Percentiles rank a stretch among this genome's conserved stretches.
These are phyloP conservation scores for Drosophila barbarae DNA, from an alignment of 2,888 invertebrate genomes.

Conservation along the genomic window DNA sequence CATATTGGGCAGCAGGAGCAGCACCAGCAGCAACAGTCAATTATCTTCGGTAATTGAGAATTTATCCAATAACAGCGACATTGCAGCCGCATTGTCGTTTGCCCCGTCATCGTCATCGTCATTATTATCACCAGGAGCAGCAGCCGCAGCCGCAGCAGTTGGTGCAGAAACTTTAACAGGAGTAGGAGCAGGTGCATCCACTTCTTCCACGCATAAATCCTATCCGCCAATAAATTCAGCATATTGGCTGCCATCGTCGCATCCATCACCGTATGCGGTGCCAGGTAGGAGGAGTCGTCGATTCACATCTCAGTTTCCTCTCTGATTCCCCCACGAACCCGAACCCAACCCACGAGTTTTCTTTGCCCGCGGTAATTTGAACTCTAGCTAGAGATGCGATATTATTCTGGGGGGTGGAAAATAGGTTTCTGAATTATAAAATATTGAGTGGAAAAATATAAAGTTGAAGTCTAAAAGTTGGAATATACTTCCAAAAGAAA, in stretches of 20 bases:
- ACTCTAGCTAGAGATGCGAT: constrained; percentile 1
- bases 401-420: background rate
- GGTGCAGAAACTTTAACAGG: constrained; percentile 32
- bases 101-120: constrained; percentile 58
- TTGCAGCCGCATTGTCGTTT: constrained; percentile 65
- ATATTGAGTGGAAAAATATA: too few relatives aligned
- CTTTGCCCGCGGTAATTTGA: background rate
- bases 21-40: constrained; percentile 69
- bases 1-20: constrained; percentile 11
- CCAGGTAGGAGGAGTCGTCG: constrained; percentile 84
- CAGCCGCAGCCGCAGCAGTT: constrained; percentile 30
- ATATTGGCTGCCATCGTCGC: constrained; percentile 90
- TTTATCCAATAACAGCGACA: constrained; percentile 77
- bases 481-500: too few relatives aligned
- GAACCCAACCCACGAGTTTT: background rate
- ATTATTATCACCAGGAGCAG: constrained; percentile 26
- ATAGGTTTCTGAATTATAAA: too few relatives aligned
- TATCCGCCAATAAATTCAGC: constrained; percentile 91
- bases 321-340: constrained; percentile 15
- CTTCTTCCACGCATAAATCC: constrained; percentile 76
- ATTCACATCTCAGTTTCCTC: constrained; percentile 41
- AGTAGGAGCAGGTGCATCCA: constrained; percentile 24
- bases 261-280: constrained; percentile 88
- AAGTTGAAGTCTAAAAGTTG: too few relatives aligned
- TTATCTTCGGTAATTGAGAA: constrained; percentile 79